Conservation (phyloP, 2,888 invertebrate species). For the Chloroclysta siterata region DNA sequence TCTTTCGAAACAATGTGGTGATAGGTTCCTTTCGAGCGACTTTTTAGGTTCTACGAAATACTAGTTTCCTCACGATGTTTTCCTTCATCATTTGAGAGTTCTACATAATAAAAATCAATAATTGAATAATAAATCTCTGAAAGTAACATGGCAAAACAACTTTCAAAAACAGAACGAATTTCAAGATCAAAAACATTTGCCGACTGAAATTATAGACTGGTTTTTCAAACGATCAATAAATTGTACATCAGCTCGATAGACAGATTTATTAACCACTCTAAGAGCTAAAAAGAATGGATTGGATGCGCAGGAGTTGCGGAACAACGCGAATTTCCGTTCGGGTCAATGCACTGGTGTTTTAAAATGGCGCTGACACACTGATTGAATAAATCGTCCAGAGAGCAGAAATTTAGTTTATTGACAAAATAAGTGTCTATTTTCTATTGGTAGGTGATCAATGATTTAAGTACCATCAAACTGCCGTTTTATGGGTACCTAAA, state of each 20-base stretch:
- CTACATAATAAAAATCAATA: neutral
- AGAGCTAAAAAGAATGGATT: constrained; percentile 43
- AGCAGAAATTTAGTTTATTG: constrained; percentile 29
- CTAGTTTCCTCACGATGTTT: too few relatives aligned
- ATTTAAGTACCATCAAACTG: constrained; percentile 35
- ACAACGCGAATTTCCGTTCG: constrained; percentile 60
- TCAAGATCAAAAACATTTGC: constrained; percentile 25
- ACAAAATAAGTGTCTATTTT: constrained; percentile 31
- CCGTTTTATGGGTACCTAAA: constrained; percentile 31
- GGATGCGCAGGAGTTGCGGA: constrained; percentile 65
- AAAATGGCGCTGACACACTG: constrained; percentile 58
- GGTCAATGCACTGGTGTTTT: constrained; percentile 65
- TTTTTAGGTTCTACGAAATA: too few relatives aligned
- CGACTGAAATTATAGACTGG: constrained; percentile 27
- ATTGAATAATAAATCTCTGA: neutral
- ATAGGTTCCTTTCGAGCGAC: too few relatives aligned
- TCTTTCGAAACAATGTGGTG: too few relatives aligned
- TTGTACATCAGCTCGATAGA: constrained; percentile 39
- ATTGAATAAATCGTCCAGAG: constrained; percentile 36
- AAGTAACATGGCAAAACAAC: constrained; percentile 20
- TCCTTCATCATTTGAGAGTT: too few relatives aligned
- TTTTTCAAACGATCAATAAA: constrained; percentile 27
- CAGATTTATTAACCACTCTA: constrained; percentile 44
- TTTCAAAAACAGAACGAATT: constrained; percentile 18
- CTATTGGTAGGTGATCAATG: constrained; percentile 37